Conservation (phyloP, 2,797 vertebrate species). For the Spea hammondii region DNA sequence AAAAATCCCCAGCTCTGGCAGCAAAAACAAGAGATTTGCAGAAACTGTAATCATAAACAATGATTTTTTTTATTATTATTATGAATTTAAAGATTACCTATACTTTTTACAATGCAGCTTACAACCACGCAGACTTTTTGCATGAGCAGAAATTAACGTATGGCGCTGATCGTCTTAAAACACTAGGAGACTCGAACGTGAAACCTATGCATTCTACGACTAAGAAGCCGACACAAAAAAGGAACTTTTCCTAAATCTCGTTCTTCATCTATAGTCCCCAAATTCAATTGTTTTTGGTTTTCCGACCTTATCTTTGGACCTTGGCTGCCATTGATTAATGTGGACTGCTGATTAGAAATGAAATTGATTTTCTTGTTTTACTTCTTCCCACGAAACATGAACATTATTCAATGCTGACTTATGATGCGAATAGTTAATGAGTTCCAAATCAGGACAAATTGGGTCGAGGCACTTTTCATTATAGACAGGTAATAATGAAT, state of each 20-base stretch:
- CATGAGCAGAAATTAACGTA: constrained; percentile 1
- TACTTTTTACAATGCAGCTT: constrained; percentile 31
- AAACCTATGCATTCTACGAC: background rate
- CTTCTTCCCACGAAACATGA: background rate
- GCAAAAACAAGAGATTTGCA: background rate
- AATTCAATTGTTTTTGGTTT: too few relatives aligned
- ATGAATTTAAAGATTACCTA: constrained; percentile 47
- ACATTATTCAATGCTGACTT: constrained; percentile 33
- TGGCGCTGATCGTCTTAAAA: background rate
- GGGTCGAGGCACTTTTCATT: background rate
- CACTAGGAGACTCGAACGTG: background rate
- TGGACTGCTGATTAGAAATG: constrained; percentile 41
- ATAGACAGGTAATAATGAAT: background rate
- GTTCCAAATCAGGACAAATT: constrained; percentile 26
- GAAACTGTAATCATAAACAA: constrained; percentile 12
- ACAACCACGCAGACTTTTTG: constrained; percentile 20
- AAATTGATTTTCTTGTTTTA: constrained; percentile 44
- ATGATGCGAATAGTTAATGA: constrained; percentile 34
- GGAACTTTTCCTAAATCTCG: background rate
- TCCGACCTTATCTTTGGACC: background rate
- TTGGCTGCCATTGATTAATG: constrained; percentile 32
- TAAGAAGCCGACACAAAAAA: background rate
- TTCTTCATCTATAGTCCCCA: too few relatives aligned
- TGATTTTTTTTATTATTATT: constrained; percentile 20
- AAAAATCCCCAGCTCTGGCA: constrained; percentile 1